phyloP scores from a whole-genome alignment of 2,797 vertebrate species.

The Steatocranus sp. region DNA sequence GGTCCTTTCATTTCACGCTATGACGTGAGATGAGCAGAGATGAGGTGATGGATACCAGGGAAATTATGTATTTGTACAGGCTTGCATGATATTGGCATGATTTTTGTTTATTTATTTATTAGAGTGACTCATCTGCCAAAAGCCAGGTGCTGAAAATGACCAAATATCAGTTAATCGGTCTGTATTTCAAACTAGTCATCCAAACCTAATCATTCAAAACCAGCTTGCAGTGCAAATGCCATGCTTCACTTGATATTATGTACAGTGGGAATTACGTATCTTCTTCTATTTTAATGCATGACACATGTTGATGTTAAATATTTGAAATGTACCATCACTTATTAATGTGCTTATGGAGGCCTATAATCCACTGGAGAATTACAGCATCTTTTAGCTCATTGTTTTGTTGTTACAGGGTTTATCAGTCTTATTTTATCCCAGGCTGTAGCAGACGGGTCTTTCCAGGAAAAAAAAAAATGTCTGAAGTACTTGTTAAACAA shows the following conservation, averaged over 20 bases:
- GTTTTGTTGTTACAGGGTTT: background rate
- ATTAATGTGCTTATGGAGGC: background rate
- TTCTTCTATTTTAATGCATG: background rate
- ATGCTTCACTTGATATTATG: background rate
- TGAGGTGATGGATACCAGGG: conserved; percentile 37
- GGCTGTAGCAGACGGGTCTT: background rate
- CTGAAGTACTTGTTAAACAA: background rate
- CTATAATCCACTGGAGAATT: background rate
- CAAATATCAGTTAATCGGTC: background rate
- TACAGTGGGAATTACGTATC: background rate
- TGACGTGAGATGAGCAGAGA: conserved; percentile 25
- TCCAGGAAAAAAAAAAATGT: background rate
- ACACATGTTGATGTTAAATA: background rate
- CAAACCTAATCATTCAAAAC: background rate
- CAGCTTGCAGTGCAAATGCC: background rate
- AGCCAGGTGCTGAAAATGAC: conserved; percentile 1
- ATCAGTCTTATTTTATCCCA: background rate
- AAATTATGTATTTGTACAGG: conserved; percentile 25
- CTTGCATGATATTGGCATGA: background rate
- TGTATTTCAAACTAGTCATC: background rate
- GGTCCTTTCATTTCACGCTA: conserved; percentile 16
- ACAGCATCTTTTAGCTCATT: background rate
- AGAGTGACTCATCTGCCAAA: background rate
- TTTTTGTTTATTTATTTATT: background rate
- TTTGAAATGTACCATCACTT: background rate